Percentiles rank a stretch among this genome's conserved stretches.
These are phyloP conservation scores for Gallinago undulata DNA, from an alignment of 2,113 vertebrate species.

Conservation along the genomic window DNA sequence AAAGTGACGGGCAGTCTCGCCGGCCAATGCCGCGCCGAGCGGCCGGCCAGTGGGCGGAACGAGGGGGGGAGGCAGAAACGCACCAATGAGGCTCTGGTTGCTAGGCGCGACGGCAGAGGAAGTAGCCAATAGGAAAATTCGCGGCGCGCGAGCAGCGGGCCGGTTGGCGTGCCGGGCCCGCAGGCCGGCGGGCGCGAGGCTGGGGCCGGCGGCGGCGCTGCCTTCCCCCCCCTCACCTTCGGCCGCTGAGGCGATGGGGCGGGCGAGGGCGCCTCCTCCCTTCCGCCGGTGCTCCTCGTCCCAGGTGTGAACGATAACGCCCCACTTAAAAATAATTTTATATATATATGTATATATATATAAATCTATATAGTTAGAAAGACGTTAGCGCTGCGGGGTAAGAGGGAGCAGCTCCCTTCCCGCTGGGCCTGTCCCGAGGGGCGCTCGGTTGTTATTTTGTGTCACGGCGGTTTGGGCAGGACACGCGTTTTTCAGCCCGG, in stretches of 20 bases:
- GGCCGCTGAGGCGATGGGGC: background rate
- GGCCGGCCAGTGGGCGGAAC: background rate
- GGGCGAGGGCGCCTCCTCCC: background rate
- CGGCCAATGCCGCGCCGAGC: background rate
- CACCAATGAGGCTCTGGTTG: background rate
- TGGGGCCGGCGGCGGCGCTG: background rate
- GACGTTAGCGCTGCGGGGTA: accelerated
- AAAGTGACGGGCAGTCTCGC: background rate
- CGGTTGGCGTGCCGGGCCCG: background rate
- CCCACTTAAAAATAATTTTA: no score
- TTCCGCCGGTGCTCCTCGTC: background rate
- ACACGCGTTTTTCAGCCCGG: background rate
- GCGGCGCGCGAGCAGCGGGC: background rate
- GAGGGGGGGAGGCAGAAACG: no score
- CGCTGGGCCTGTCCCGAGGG: background rate
- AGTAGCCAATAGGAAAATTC: background rate
- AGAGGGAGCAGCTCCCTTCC: accelerated
- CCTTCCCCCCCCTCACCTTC: no score
- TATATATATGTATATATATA: no score
- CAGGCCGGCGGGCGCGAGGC: background rate
- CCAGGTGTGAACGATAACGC: background rate
- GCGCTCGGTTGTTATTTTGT: background rate
- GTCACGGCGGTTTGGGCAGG: background rate
- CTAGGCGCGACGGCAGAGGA: background rate
- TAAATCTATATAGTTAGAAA: background rate